phyloP scores from a whole-genome alignment of 2,797 vertebrate species.

The Danio kyathit region DNA sequence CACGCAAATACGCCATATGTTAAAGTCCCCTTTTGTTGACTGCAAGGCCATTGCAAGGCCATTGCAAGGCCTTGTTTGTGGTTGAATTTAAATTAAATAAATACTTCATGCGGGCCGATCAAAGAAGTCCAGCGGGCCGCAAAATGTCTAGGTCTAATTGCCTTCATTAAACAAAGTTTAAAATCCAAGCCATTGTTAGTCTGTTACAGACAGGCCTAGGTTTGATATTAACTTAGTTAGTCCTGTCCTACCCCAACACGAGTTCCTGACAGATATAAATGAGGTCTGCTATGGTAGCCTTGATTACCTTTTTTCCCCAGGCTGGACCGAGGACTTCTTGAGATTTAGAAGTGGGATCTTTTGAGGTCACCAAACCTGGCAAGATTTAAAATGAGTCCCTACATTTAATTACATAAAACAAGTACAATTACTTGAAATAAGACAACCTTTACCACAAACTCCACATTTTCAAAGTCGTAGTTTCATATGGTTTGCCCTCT shows the following conservation, averaged over 20 bases:
- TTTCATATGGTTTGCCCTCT: not conserved
- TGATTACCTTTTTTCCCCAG: conserved; percentile 57
- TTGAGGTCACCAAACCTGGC: conserved; percentile 69
- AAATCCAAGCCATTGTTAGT: conserved; percentile 69
- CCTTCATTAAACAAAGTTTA: conserved; percentile 67
- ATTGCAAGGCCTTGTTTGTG: no score
- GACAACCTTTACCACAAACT: not conserved
- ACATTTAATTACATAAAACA: not conserved
- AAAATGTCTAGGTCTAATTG: no score
- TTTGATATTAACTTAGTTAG: conserved; percentile 73
- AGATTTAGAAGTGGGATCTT: conserved; percentile 74
- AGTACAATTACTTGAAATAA: not conserved
- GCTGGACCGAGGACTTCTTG: conserved; percentile 68
- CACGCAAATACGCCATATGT: no score
- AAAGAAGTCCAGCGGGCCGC: no score
- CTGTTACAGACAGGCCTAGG: conserved; percentile 73
- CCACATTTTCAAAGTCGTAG: not conserved
- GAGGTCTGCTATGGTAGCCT: conserved; percentile 71
- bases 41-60: no score
- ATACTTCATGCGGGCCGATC: no score
- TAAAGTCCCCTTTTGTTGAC: no score
- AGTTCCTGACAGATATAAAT: conserved; percentile 78
- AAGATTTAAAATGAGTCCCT: conserved; percentile 63
- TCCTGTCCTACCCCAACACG: conserved; percentile 69
- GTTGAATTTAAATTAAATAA: no score